phyloP scores from a whole-genome alignment of 2,113 vertebrate genomes.

The Oreocharis arfaki region DNA sequence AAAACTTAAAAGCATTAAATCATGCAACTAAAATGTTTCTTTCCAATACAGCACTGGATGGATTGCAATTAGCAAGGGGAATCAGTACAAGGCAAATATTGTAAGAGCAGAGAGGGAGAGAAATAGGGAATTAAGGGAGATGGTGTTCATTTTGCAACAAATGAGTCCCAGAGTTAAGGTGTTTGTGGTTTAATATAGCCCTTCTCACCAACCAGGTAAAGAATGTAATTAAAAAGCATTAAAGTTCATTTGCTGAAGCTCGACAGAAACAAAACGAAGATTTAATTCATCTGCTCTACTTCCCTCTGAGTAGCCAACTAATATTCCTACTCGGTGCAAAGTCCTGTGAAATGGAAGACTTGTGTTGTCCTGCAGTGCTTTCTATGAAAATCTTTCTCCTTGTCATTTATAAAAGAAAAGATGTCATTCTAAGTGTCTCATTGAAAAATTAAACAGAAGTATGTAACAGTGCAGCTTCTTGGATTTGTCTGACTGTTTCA shows the following conservation, averaged over 20 bases:
- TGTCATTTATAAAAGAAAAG: background rate
- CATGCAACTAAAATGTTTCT: slow-evolving; percentile 5
- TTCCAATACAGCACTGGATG: background rate
- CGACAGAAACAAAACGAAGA: background rate
- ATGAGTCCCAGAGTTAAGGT: slow-evolving; percentile 16
- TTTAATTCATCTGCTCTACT: background rate
- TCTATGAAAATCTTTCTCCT: background rate
- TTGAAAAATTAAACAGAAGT: background rate
- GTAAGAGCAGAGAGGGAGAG: slow-evolving; percentile 8
- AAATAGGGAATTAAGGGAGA: slow-evolving; percentile 30
- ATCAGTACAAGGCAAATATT: slow-evolving; percentile 51
- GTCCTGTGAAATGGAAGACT: background rate
- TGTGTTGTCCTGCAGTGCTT: background rate
- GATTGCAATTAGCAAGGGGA: slow-evolving; percentile 23
- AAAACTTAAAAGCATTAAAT: slow-evolving; percentile 28
- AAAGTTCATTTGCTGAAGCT: background rate
- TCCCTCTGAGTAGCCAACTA: background rate
- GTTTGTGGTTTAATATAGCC: slow-evolving; percentile 2
- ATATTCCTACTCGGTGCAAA: background rate
- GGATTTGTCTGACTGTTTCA: background rate
- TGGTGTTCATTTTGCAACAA: slow-evolving; percentile 27
- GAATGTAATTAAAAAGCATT: slow-evolving; percentile 28
- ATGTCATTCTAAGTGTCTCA: background rate
- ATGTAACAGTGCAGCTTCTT: background rate
- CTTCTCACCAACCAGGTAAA: slow-evolving; percentile 27